phyloP scores from a whole-genome alignment of 1,140 invertebrate genomes.

The Papilio dardanus region DNA sequence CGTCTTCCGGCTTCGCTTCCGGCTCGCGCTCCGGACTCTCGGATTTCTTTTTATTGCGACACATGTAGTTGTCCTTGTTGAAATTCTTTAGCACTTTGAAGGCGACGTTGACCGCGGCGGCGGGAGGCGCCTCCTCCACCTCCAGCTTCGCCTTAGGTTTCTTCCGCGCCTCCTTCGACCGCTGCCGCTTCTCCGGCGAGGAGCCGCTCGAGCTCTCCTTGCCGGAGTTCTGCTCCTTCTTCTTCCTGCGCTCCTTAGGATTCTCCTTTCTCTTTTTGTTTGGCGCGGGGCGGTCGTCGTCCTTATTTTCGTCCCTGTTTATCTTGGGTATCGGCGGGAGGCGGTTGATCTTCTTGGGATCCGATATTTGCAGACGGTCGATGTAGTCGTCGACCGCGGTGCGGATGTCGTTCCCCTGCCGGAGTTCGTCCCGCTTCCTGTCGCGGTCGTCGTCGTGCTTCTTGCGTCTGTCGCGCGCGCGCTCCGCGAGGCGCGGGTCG shows the following conservation, averaged over 20 bases:
- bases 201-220: slow-evolving; percentile 47
- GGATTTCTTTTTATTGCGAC: slow-evolving; percentile 84
- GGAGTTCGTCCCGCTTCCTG: slow-evolving; percentile 26
- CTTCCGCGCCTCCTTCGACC: slow-evolving; percentile 50
- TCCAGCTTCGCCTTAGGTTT: slow-evolving; percentile 48
- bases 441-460: slow-evolving; percentile 17
- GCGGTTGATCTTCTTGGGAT: slow-evolving; percentile 64
- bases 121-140: slow-evolving; percentile 43
- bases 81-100: slow-evolving; percentile 85
- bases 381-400: slow-evolving; percentile 51
- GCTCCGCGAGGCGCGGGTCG: slow-evolving; percentile 48
- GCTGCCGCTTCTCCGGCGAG: slow-evolving; percentile 59
- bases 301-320: slow-evolving; percentile 48
- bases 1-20: slow-evolving; percentile 38
- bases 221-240: slow-evolving; percentile 47
- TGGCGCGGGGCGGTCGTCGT: slow-evolving; percentile 47
- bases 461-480: slow-evolving; percentile 40
- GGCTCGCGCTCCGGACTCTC: slow-evolving; percentile 76
- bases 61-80: slow-evolving; percentile 85
- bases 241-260: slow-evolving; percentile 44
- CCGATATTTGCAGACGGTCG: slow-evolving; percentile 54
- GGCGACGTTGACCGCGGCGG: slow-evolving; percentile 63
- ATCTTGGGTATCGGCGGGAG: slow-evolving; percentile 78
- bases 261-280: slow-evolving; percentile 61
- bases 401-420: slow-evolving; percentile 37